Base-by-base conservation (phyloP, 2,113 vertebrate genomes). In the Stercorarius parasiticus region DNA sequence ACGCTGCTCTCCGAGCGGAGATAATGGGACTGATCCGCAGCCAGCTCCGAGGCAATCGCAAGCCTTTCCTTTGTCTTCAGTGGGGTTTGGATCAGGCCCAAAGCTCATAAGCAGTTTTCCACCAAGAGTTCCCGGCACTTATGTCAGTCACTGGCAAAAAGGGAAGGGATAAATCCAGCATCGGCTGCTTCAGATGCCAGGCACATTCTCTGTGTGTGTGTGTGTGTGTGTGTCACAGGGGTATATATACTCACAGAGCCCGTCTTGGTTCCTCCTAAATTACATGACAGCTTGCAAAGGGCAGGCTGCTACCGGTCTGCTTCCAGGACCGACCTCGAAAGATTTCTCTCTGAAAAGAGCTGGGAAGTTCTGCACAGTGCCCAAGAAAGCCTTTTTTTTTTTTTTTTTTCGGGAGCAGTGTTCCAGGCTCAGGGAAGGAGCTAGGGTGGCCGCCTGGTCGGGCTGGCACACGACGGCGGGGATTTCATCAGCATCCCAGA, bases 101-200 rank as follows among this genome's bases (percentile, higher is more conserved):
- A 96, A 95, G 94, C 94, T 96, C 94, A 78, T 96, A 95, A 96
- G 95, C 95, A 96, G 94, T 97, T 97, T 97, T 97, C 95, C 95
- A 95, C 93, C 95, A 94, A 96, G 93, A 91, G 95, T 97, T 97
- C 96, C 97, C 96, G 0, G 97, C 89, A 90, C 93, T 97, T 97
- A 97, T 97, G 97, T 97, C 96, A 97, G 97, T 93, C 94, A 95
- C 93, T 96, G 96, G 94, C 97, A 96, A 83, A 92, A 97, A 97
- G 91, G 82, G 95, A 97, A 96, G 87, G 97, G 95, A 97, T 96
- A 97, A 97, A 96, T 96, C 84, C 93, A 95, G 95, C 87, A 62
- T 85, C 6, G 23, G 55, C 97, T 89, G 82, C 85, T 96, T 95
- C 67, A 20, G 95, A 96, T 97, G 97, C 96, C 97, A 94, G 91